These are phyloP conservation scores for Tetranychus piercei DNA, from an alignment of 2,888 invertebrate genomes.

Conservation along the genomic window DNA sequence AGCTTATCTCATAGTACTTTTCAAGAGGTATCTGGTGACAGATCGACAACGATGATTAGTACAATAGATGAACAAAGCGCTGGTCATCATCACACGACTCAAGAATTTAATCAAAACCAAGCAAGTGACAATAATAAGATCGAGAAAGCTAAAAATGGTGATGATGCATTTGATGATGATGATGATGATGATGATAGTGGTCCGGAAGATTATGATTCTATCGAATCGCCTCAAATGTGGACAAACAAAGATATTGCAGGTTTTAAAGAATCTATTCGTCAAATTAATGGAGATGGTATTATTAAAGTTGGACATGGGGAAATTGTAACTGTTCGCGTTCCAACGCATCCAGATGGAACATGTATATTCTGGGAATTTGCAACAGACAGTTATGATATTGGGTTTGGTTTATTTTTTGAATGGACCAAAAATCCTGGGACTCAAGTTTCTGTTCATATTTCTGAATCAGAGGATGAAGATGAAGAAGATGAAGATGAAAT, in stretches of 20 bases:
- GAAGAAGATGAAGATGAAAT: constrained; percentile 50
- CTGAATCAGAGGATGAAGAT: constrained; percentile 77
- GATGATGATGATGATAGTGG: constrained; percentile 13
- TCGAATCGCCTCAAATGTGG: constrained; percentile 73
- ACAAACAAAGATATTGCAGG: constrained; percentile 66
- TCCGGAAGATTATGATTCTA: constrained; percentile 21
- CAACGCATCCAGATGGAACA: constrained; percentile 79
- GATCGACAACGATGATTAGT: background rate
- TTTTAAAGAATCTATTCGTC: constrained; percentile 70
- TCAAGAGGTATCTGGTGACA: background rate
- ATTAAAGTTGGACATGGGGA: constrained; percentile 89
- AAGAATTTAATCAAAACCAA: background rate
- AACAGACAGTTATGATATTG: constrained; percentile 91
- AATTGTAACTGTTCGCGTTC: constrained; percentile 84
- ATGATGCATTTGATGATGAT: constrained; percentile 1
- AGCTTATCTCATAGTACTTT: background rate
- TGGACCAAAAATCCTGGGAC: constrained; percentile 72
- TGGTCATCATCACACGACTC: background rate
- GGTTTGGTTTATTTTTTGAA: constrained; percentile 94
- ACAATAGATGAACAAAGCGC: background rate
- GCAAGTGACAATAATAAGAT: background rate
- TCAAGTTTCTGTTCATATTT: constrained; percentile 79
- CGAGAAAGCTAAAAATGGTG: background rate
- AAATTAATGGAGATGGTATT: constrained; percentile 63
- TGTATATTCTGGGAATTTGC: constrained; percentile 98